These are phyloP conservation scores for Eristalinus aeneus DNA, from an alignment of 2,888 invertebrate genomes.

Conservation along the genomic window DNA sequence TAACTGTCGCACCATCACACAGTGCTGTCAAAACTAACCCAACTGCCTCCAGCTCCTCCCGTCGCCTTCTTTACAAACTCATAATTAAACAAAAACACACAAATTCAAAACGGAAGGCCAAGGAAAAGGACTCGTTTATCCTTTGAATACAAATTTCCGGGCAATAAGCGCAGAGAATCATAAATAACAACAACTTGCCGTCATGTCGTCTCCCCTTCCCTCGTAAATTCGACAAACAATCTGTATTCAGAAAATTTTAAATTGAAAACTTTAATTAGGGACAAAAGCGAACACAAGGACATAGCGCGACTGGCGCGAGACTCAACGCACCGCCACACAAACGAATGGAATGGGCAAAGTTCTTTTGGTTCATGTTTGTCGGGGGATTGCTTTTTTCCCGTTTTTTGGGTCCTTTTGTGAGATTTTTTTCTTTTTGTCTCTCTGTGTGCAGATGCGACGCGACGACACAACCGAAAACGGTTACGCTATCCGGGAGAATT, in stretches of 20 bases:
- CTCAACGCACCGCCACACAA: neutral
- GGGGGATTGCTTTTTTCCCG: neutral
- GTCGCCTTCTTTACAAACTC: neutral
- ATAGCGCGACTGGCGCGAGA: neutral
- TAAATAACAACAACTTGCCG: conserved; percentile 26
- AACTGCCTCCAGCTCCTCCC: neutral
- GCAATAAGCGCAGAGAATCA: neutral
- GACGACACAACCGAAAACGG: conserved; percentile 20
- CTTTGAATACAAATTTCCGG: conserved; percentile 37
- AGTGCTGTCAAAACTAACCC: too few relatives aligned
- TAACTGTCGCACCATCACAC: too few relatives aligned
- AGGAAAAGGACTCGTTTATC: conserved; percentile 20
- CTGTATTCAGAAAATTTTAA: conserved; percentile 46
- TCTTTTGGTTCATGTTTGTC: conserved; percentile 1
- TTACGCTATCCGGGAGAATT: conserved; percentile 54
- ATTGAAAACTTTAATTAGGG: conserved; percentile 65
- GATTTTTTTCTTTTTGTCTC: conserved; percentile 9
- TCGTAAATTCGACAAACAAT: conserved; percentile 37
- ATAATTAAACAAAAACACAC: neutral
- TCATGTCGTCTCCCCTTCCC: neutral
- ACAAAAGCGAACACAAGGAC: conserved; percentile 10
- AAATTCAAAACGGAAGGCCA: neutral
- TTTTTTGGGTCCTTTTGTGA: neutral
- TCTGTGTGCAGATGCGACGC: conserved; percentile 39
- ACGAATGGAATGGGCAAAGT: conserved; percentile 25